A percentile compares a stretch with the other conserved stretches of the same genome.
phyloP scores from a whole-genome alignment of 2,113 vertebrate species.

The Etia nguti region DNA sequence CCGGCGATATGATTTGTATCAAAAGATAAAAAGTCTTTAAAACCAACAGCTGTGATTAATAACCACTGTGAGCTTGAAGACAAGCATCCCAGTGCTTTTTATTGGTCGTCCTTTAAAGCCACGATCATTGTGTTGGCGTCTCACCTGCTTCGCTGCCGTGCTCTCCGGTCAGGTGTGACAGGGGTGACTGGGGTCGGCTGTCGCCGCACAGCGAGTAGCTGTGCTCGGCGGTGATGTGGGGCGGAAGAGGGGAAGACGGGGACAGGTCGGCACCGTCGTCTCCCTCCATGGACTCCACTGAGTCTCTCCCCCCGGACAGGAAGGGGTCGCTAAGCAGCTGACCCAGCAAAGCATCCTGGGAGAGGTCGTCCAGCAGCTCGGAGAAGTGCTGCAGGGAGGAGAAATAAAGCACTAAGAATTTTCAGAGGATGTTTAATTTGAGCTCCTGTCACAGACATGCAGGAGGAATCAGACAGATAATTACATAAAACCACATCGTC shows the following conservation, averaged over 20 bases:
- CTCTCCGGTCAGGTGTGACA: slow-evolving; percentile 82
- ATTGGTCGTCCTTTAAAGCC: background rate
- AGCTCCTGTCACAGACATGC: background rate
- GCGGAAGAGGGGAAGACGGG: slow-evolving; percentile 80
- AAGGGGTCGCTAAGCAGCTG: slow-evolving; percentile 97
- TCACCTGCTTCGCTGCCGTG: slow-evolving; percentile 86
- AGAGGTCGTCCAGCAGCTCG: slow-evolving; percentile 93
- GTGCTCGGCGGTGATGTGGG: slow-evolving; percentile 95
- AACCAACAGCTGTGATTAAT: background rate
- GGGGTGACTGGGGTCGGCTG: slow-evolving; percentile 88
- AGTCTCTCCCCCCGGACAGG: slow-evolving; percentile 76
- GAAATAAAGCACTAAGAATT: background rate
- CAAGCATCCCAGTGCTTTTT: background rate
- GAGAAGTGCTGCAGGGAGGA: slow-evolving; percentile 84
- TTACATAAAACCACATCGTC: background rate
- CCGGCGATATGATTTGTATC: background rate
- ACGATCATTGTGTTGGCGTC: background rate
- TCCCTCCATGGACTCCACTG: slow-evolving; percentile 80
- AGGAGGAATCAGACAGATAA: background rate
- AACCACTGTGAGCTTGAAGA: background rate
- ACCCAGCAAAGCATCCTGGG: slow-evolving; percentile 89
- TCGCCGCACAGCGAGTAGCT: slow-evolving; percentile 96
- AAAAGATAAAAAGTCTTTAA: background rate
- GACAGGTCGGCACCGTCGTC: slow-evolving; percentile 81
- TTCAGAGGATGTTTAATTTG: background rate